Percentiles rank a stretch among this genome's conserved stretches.
Evolutionary conservation across 2,888 invertebrate species (phyloP).

Genomic region (Rhodophaea formosa): DNA sequence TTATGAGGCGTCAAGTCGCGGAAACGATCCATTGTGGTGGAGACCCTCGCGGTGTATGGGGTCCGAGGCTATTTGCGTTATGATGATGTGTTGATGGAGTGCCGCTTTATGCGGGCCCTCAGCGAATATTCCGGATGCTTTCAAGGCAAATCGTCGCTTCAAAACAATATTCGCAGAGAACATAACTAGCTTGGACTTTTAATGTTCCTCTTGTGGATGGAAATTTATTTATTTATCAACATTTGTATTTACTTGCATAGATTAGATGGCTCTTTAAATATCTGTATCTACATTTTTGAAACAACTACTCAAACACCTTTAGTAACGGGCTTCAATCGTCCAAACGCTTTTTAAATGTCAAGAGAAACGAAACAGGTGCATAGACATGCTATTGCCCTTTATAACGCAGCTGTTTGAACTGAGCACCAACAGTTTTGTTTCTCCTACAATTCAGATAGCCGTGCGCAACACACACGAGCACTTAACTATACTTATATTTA

Average conservation of each 20-base stretch:
- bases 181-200: neutral
- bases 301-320: neutral
- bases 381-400: constrained; percentile 39
- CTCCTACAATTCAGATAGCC: constrained; percentile 6
- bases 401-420: constrained; percentile 45
- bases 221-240: neutral
- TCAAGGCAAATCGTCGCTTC: constrained; percentile 2
- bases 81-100: constrained; percentile 62
- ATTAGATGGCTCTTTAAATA: neutral
- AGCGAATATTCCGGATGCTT: constrained; percentile 31
- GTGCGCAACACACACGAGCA: neutral
- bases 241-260: neutral
- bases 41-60: constrained; percentile 54
- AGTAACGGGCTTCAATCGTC: constrained; percentile 18
- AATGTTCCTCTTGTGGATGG: neutral
- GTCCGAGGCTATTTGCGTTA: constrained; percentile 58
- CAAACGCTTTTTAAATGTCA: constrained; percentile 37
- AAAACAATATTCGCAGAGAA: neutral
- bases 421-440: constrained; percentile 36
- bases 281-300: neutral
- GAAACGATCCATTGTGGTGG: constrained; percentile 69
- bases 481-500: constrained; percentile 10
- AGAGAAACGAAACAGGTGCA: constrained; percentile 45
- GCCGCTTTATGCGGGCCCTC: constrained; percentile 50
- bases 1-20: constrained; percentile 63